Conservation (phyloP, 2,888 invertebrate genomes). For the Aethes cnicana region DNA sequence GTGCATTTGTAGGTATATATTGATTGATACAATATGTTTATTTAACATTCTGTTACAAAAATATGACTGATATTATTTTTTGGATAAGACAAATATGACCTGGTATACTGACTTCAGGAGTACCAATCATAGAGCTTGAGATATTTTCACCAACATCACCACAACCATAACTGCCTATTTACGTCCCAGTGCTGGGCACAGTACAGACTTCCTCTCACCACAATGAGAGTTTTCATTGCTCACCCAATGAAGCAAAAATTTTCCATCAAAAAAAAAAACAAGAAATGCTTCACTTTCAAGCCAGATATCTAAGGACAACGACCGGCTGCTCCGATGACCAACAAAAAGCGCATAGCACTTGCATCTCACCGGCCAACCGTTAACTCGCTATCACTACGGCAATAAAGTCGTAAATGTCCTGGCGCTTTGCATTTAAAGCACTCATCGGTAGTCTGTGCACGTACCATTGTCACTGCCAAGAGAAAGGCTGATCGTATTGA, state of each 20-base stretch:
- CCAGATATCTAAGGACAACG: conserved; percentile 11
- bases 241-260: neutral
- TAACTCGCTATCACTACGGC: conserved; percentile 6
- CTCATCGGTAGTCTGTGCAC: conserved; percentile 9
- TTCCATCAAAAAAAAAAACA: neutral
- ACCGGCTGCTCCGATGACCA: conserved; percentile 37
- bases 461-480: conserved; percentile 46
- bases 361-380: conserved; percentile 18
- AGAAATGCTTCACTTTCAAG: conserved; percentile 9
- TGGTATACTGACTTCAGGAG: too few species aligned
- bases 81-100: too few species aligned
- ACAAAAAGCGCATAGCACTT: conserved; percentile 37
- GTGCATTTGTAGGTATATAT: too few species aligned
- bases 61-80: too few species aligned
- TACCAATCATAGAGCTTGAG: too few species aligned
- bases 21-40: too few species aligned
- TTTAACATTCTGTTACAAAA: too few species aligned
- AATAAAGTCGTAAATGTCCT: conserved; percentile 5
- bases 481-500: conserved; percentile 37
- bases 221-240: too few species aligned
- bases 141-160: too few species aligned
- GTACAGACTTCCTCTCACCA: too few species aligned
- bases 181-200: too few species aligned
- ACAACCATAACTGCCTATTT: too few species aligned
- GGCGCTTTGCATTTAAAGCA: conserved; percentile 9